These are phyloP conservation scores for Drosophila mauritiana DNA, from an alignment of 1,140 invertebrate species.

Conservation along the genomic window DNA sequence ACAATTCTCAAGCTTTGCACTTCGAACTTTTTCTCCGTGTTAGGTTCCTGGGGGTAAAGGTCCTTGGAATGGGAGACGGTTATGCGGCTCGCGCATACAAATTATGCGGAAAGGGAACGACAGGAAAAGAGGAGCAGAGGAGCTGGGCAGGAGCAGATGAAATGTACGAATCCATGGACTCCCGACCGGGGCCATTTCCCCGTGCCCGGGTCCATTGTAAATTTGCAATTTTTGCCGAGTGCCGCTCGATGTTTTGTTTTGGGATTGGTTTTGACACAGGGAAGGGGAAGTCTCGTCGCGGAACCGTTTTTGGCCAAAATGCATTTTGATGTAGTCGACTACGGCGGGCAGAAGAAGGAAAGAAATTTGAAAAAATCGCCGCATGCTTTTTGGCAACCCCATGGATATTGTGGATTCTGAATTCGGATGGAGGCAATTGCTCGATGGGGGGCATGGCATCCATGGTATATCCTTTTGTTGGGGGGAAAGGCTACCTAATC, in stretches of 20 bases:
- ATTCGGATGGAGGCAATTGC: constrained; percentile 37
- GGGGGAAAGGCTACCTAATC: constrained; percentile 51
- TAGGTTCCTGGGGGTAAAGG: background rate
- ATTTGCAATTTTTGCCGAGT: constrained; percentile 79
- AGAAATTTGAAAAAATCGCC: constrained; percentile 28
- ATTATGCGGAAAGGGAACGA: constrained; percentile 36
- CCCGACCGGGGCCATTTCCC: constrained; percentile 22
- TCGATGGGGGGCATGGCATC: constrained; percentile 9
- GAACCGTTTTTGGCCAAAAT: constrained; percentile 65
- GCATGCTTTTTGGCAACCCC: constrained; percentile 24
- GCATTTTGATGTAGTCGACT: constrained; percentile 75
- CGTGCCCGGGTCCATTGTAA: constrained; percentile 60
- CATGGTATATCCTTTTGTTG: constrained; percentile 22
- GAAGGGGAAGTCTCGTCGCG: constrained; percentile 21
- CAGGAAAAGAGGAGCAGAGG: background rate
- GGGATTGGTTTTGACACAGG: constrained; percentile 38
- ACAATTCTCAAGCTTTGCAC: too few species aligned
- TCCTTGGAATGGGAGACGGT: constrained; percentile 44
- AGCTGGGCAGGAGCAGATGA: constrained; percentile 18
- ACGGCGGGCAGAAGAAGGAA: constrained; percentile 25
- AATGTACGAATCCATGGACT: constrained; percentile 44
- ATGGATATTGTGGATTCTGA: constrained; percentile 9
- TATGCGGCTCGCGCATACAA: constrained; percentile 62
- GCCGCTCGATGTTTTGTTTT: constrained; percentile 69
- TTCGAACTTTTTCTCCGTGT: constrained; percentile 11